phyloP scores from a whole-genome alignment of 2,797 vertebrate genomes.

The Coilia nasus region DNA sequence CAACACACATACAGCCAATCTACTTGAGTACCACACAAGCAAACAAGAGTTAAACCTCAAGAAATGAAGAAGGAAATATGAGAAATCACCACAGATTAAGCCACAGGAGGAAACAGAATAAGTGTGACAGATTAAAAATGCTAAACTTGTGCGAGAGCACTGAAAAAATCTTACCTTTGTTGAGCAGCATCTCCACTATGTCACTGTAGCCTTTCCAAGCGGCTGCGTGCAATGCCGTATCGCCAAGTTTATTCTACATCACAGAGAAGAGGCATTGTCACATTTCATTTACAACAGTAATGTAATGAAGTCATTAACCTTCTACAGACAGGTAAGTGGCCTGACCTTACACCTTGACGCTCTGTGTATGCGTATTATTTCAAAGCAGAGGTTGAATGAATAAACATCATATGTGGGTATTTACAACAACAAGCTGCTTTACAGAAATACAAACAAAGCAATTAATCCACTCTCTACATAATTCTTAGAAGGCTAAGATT shows the following conservation, averaged over 20 bases:
- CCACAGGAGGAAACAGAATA: background rate
- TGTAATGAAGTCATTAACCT: background rate
- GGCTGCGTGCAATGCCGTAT: conserved; percentile 94
- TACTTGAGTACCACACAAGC: background rate
- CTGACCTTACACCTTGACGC: too few relatives aligned
- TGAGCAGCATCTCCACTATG: conserved; percentile 93
- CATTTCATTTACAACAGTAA: too few relatives aligned
- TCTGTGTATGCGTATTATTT: too few relatives aligned
- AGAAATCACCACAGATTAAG: background rate
- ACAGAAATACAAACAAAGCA: too few relatives aligned
- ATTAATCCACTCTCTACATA: too few relatives aligned
- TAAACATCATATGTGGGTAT: too few relatives aligned
- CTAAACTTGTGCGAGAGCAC: too few relatives aligned
- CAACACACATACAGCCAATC: background rate
- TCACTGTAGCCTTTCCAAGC: conserved; percentile 98
- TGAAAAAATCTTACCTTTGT: conserved; percentile 76
- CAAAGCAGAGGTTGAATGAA: too few relatives aligned
- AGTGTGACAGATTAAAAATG: background rate
- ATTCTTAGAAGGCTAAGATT: too few relatives aligned
- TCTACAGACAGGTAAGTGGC: background rate
- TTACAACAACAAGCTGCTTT: too few relatives aligned
- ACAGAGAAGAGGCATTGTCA: conserved; percentile 33
- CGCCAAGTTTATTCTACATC: conserved; percentile 94
- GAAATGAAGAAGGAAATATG: background rate
- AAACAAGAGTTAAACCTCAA: background rate